Base-by-base conservation (phyloP, 2,888 invertebrate genomes). In the Cephus sareptanus region DNA sequence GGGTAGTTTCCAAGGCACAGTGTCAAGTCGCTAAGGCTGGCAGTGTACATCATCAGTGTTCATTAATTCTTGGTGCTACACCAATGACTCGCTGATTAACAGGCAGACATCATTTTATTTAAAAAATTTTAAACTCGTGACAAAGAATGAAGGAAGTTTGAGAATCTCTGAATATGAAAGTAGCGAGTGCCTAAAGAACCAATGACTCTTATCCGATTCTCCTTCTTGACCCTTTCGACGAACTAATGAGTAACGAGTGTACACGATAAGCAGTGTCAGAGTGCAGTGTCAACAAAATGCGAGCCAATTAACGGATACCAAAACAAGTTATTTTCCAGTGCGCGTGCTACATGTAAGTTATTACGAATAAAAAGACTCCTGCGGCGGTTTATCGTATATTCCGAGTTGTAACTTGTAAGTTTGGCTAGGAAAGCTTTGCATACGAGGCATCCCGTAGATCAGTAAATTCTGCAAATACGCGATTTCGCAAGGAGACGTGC, bases 281-380 rank as follows among this genome's bases (percentile, higher is more conserved):
- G 85, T 85, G 86, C 85, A 79, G 85, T 85, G 85, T 80, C 83
- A 81, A 83, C 83, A 79, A 83, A 82, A 83, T 85, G 85, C 79
- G 78, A 69, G 77, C 79, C 76, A 81, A 81, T 80, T 80, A 79
- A 82, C 85, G 85, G 83, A 85, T 85, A 83, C 81, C 75, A 77
- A 56, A 40, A 23, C 56, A 56, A 56, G 23, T 9, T 56, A 56
- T 56, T 56, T 56, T 56, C 56, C 56, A 56, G 56, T 56, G 56
- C 56, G 56, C 23, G 56, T 56, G 56, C 56, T 56, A 56, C 56
- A 56, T 56, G 56, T 56, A 56, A 56, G 56, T 56, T 56, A 23
- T 40, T 15, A 40, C 9, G 9, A 56, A 23, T 56, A 56, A 56
- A 56, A 56, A 23, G 9, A 15, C 23, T 56, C 23, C 56, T 1